Evolutionary conservation across 2,113 vertebrate genomes (phyloP).

Genomic region (Gavia stellata): DNA sequence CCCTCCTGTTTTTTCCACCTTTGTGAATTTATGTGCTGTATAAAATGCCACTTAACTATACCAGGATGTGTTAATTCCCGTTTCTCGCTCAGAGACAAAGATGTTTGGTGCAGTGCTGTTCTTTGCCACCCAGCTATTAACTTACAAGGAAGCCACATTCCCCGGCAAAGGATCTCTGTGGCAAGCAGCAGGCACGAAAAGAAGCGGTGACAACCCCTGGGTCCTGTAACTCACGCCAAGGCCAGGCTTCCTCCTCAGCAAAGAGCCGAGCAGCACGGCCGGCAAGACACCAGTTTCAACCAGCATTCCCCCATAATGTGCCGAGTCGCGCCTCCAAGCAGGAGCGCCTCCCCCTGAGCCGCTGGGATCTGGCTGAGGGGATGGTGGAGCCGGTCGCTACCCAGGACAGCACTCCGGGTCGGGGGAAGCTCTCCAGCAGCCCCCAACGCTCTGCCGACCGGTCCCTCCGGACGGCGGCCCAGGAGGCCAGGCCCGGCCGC

Average conservation of each 20-base stretch:
- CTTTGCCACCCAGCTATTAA: background rate
- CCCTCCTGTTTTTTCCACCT: background rate
- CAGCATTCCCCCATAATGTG: accelerated
- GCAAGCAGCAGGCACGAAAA: too few species aligned
- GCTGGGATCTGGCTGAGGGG: background rate
- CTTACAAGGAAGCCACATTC: background rate
- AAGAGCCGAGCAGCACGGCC: background rate
- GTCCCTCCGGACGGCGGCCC: background rate
- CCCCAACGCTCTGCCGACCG: background rate
- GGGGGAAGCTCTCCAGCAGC: background rate
- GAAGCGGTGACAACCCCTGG: too few species aligned
- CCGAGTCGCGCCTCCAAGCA: background rate
- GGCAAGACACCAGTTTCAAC: accelerated
- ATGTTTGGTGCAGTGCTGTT: too few species aligned
- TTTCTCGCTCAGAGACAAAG: background rate
- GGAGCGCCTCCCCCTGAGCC: background rate
- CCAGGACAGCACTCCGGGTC: background rate
- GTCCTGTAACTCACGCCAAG: too few species aligned
- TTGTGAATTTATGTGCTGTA: background rate
- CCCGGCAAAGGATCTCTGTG: background rate
- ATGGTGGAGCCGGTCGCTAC: background rate
- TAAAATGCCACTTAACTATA: background rate
- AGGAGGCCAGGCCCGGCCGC: background rate
- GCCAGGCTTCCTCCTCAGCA: background rate
- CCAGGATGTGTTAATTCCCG: background rate